Evolutionary conservation across 2,113 vertebrate genomes (phyloP).

Genomic region (Elanoides forficatus): DNA sequence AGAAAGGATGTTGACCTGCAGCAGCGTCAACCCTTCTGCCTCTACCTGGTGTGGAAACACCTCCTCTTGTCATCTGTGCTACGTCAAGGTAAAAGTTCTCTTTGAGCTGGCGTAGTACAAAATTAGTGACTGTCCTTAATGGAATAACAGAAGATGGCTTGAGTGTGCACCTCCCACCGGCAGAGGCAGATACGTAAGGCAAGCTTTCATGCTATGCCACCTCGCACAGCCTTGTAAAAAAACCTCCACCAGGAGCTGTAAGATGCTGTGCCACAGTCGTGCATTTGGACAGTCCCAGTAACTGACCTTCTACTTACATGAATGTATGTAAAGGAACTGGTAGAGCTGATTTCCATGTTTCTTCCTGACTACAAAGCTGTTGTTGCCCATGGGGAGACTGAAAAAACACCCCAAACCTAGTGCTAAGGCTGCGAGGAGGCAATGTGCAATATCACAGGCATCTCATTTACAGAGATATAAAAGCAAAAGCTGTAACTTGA

Average conservation of each 20-base stretch:
- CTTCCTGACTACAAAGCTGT: neutral
- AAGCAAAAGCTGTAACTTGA: neutral
- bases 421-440: neutral
- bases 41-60: rapidly evolving
- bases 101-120: rapidly evolving
- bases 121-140: neutral
- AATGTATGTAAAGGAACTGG: rapidly evolving
- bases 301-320: neutral
- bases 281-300: rapidly evolving
- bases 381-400: too few relatives aligned
- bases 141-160: neutral
- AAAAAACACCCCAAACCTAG: neutral
- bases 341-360: neutral
- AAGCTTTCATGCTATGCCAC: neutral
- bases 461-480: rapidly evolving
- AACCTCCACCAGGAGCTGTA: neutral
- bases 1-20: neutral
- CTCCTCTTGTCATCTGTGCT: rapidly evolving
- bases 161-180: neutral
- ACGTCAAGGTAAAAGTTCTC: rapidly evolving
- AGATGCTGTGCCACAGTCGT: rapidly evolving
- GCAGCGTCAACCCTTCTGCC: neutral
- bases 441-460: rapidly evolving
- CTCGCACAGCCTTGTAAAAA: neutral
- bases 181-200: neutral